These are phyloP conservation scores for Orgyia antiqua DNA, from an alignment of 2,888 invertebrate genomes.

Conservation along the genomic window DNA sequence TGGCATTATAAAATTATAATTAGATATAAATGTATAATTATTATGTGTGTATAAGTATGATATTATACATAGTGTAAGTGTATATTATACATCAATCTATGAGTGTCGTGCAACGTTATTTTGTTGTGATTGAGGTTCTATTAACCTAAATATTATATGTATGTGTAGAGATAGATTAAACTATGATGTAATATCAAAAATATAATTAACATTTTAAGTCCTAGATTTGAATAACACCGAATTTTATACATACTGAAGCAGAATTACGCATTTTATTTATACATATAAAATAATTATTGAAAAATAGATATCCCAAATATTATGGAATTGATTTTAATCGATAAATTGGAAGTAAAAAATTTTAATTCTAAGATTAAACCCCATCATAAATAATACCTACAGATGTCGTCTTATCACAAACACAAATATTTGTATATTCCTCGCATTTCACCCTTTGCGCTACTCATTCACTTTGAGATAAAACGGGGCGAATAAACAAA, in stretches of 20 bases:
- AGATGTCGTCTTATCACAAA: too few species aligned
- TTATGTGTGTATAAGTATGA: slow-evolving; percentile 39
- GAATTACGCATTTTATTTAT: slow-evolving; percentile 52
- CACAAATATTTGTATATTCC: too few species aligned
- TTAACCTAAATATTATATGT: slow-evolving; percentile 45
- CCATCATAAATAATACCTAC: too few species aligned
- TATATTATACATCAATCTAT: slow-evolving; percentile 27
- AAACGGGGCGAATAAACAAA: too few species aligned
- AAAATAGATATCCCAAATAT: too few species aligned
- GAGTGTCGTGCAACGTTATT: slow-evolving; percentile 67
- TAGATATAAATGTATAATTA: slow-evolving; percentile 42
- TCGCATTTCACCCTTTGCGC: too few species aligned
- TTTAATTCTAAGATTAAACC: too few species aligned
- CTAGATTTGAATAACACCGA: slow-evolving; percentile 43
- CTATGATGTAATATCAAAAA: slow-evolving; percentile 36
- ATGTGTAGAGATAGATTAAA: slow-evolving; percentile 51
- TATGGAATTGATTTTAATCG: background rate
- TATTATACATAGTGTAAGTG: slow-evolving; percentile 31
- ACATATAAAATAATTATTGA: background rate
- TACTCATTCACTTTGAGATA: too few species aligned
- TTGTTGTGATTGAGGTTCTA: slow-evolving; percentile 62
- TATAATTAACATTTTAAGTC: slow-evolving; percentile 32
- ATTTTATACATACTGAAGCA: slow-evolving; percentile 46
- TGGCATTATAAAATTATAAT: slow-evolving; percentile 33
- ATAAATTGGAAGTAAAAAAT: background rate